These are phyloP conservation scores for Acropternis orthonyx DNA, from an alignment of 2,797 vertebrate species.

Conservation along the genomic window DNA sequence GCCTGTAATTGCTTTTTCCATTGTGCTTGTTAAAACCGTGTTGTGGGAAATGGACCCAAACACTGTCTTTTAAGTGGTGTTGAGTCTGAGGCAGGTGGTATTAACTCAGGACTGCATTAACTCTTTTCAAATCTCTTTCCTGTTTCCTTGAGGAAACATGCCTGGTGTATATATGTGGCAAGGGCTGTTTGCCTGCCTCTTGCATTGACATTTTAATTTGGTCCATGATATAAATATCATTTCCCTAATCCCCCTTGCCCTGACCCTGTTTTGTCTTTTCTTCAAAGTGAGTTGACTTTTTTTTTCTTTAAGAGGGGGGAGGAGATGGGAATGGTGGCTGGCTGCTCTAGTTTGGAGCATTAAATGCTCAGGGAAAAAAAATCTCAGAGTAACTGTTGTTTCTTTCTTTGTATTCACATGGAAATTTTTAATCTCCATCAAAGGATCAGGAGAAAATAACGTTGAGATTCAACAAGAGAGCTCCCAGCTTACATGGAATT, in stretches of 20 bases:
- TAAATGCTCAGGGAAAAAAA: slow-evolving; percentile 73
- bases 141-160: slow-evolving; percentile 66
- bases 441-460: slow-evolving; percentile 77
- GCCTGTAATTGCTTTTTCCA: slow-evolving; percentile 64
- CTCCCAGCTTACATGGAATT: slow-evolving; percentile 78
- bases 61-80: slow-evolving; percentile 74
- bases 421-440: slow-evolving; percentile 94
- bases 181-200: slow-evolving; percentile 68
- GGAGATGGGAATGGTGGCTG: slow-evolving; percentile 54
- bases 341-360: slow-evolving; percentile 68
- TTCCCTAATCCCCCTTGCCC: slow-evolving; percentile 79
- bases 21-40: slow-evolving; percentile 67
- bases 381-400: slow-evolving; percentile 90
- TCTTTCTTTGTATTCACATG: slow-evolving; percentile 92
- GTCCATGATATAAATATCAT: slow-evolving; percentile 83
- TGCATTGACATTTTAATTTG: slow-evolving; percentile 79
- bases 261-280: slow-evolving; percentile 75
- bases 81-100: slow-evolving; percentile 74
- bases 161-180: slow-evolving; percentile 62
- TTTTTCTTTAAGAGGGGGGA: slow-evolving; percentile 41
- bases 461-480: slow-evolving; percentile 75
- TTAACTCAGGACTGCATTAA: slow-evolving; percentile 68
- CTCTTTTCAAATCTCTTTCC: slow-evolving; percentile 68
- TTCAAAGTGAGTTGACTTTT: slow-evolving; percentile 78
- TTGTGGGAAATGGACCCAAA: slow-evolving; percentile 72